phyloP scores from a whole-genome alignment of 1,140 invertebrate genomes.

The Zaprionus ghesquierei region DNA sequence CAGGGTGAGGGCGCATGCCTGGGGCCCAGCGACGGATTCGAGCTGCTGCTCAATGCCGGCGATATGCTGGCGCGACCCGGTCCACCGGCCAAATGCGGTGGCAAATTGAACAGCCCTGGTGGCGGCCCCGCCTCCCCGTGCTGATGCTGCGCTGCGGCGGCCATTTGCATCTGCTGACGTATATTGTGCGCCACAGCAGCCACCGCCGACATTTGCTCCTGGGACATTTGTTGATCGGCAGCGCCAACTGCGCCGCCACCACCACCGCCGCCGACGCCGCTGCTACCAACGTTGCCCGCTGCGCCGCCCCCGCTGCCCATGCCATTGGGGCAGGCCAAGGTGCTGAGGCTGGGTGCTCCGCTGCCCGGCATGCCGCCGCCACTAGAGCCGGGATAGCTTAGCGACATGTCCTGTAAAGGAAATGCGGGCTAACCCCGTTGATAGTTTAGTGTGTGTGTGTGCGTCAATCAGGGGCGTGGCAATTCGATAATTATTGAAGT shows the following conservation, averaged over 20 bases:
- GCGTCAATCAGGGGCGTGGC: not conserved
- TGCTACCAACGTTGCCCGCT: conserved; percentile 18
- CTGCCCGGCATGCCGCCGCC: conserved; percentile 37
- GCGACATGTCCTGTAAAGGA: conserved; percentile 77
- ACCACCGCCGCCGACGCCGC: conserved; percentile 21
- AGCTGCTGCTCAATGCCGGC: conserved; percentile 72
- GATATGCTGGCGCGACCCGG: conserved; percentile 64
- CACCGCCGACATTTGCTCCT: conserved; percentile 80
- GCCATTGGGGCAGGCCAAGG: conserved; percentile 66
- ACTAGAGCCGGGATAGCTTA: conserved; percentile 74
- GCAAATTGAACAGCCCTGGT: conserved; percentile 80
- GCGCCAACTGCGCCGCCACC: conserved; percentile 9
- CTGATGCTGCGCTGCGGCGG: conserved; percentile 85
- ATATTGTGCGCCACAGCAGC: conserved; percentile 85
- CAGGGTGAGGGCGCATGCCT: conserved; percentile 77
- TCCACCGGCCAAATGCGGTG: conserved; percentile 65
- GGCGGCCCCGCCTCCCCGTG: conserved; percentile 83
- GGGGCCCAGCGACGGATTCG: conserved; percentile 57
- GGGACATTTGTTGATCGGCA: conserved; percentile 73
- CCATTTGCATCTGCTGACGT: conserved; percentile 89
- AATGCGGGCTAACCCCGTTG: conserved; percentile 75
- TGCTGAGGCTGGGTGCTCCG: conserved; percentile 39
- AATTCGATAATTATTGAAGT: not conserved
- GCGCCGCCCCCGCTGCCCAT: conserved; percentile 29
- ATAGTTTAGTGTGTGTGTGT: conserved; percentile 48